phyloP scores from a whole-genome alignment of 1,140 invertebrate species.

The Caenorhabditis briggsae region DNA sequence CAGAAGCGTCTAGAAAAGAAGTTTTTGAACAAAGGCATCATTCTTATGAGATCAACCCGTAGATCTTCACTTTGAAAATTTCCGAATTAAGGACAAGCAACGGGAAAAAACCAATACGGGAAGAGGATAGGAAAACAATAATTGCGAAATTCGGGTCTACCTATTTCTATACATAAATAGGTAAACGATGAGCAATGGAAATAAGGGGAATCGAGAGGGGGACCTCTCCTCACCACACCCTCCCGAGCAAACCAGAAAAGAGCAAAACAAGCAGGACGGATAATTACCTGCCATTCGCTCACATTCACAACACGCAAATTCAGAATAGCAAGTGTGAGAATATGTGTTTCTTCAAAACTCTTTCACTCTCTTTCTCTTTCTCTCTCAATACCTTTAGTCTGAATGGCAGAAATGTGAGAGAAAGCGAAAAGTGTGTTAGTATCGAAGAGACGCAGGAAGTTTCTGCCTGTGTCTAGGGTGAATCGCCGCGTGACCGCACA shows the following conservation, averaged over 20 bases:
- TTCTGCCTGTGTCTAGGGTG: not conserved
- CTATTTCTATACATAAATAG: not conserved
- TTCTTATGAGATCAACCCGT: too few species aligned
- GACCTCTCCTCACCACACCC: not conserved
- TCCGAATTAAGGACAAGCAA: not conserved
- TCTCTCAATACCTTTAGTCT: not conserved
- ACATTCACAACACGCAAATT: not conserved
- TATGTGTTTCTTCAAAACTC: constrained; percentile 3
- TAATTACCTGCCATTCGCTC: constrained; percentile 39
- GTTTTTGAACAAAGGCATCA: too few species aligned
- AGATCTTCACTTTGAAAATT: not conserved
- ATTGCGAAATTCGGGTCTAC: not conserved
- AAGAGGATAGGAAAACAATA: not conserved
- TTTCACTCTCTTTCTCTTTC: not conserved
- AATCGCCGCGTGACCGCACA: constrained; percentile 49
- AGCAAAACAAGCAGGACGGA: not conserved
- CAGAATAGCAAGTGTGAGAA: constrained; percentile 25
- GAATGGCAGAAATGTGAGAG: constrained; percentile 23
- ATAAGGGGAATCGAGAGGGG: not conserved
- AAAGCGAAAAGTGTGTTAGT: not conserved
- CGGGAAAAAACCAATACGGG: not conserved
- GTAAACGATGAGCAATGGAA: constrained; percentile 6
- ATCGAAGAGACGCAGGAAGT: constrained; percentile 10
- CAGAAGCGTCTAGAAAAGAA: too few species aligned
- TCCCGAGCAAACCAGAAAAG: not conserved